Evolutionary conservation across 1,140 invertebrate species (phyloP).

Genomic region (Subanguina moxae): DNA sequence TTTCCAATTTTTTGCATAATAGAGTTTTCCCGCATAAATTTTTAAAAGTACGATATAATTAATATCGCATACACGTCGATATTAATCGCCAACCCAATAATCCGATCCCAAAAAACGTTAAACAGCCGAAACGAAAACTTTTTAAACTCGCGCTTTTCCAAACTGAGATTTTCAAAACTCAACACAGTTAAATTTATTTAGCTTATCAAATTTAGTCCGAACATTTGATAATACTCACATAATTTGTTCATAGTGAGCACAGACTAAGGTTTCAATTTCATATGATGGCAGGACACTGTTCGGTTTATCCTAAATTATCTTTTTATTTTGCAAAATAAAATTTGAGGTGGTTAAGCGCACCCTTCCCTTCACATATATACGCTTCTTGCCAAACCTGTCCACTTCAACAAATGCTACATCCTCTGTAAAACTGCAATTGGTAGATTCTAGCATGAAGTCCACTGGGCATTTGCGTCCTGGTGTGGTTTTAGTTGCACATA

Average conservation of each 20-base stretch:
- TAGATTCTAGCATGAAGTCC: background rate
- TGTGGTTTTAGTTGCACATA: background rate
- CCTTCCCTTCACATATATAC: constrained; percentile 9
- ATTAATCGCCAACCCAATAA: too few species aligned
- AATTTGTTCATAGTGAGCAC: constrained; percentile 10
- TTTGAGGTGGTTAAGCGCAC: background rate
- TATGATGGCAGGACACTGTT: constrained; percentile 19
- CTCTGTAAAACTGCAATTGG: constrained; percentile 4
- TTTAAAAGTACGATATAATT: too few species aligned
- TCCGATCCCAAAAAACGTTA: too few species aligned
- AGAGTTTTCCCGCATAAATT: too few species aligned
- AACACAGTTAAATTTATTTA: too few species aligned
- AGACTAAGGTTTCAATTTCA: constrained; percentile 13
- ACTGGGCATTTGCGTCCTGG: background rate
- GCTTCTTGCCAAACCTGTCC: background rate
- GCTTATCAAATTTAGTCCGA: too few species aligned
- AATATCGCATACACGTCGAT: too few species aligned
- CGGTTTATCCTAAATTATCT: constrained; percentile 14
- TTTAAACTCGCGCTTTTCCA: too few species aligned
- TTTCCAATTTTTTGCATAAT: too few species aligned
- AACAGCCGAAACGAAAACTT: too few species aligned
- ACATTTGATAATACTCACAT: background rate
- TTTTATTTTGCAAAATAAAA: background rate
- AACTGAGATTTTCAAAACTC: too few species aligned
- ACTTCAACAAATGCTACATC: background rate